Evolutionary conservation across 1,140 invertebrate genomes (phyloP).

Genomic region (Diabrotica undecimpunctata): DNA sequence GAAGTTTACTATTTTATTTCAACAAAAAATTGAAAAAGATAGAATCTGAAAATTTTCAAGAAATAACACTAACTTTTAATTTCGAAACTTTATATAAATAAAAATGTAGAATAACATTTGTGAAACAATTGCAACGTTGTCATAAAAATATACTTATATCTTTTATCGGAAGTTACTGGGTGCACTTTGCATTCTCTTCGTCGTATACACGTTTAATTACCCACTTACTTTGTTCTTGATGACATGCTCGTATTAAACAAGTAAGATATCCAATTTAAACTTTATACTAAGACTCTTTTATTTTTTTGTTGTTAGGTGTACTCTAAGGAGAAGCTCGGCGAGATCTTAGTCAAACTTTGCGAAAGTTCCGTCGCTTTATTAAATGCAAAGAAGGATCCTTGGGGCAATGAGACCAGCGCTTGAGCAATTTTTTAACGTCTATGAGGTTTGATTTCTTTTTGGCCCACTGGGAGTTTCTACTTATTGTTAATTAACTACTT

Average conservation of each 20-base stretch:
- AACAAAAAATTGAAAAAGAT: too few species aligned
- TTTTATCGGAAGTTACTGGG: too few species aligned
- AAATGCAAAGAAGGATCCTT: constrained; percentile 69
- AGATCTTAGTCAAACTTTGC: constrained; percentile 72
- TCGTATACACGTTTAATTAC: neutral
- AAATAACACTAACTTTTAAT: too few species aligned
- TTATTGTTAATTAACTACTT: neutral
- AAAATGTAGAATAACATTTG: too few species aligned
- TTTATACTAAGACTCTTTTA: constrained; percentile 12
- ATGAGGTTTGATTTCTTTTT: neutral
- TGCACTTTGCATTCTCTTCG: too few species aligned
- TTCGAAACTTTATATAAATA: too few species aligned
- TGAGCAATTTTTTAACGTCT: constrained; percentile 6
- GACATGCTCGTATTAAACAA: constrained; percentile 1
- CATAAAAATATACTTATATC: too few species aligned
- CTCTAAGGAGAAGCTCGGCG: constrained; percentile 68
- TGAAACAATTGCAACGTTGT: too few species aligned
- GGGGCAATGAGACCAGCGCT: constrained; percentile 51
- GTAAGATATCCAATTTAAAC: constrained; percentile 8
- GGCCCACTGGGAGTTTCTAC: neutral
- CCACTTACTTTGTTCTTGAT: constrained; percentile 2
- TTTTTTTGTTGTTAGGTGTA: constrained; percentile 60
- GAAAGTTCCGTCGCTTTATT: constrained; percentile 74
- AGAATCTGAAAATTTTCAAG: too few species aligned
- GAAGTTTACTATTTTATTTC: too few species aligned